These are phyloP conservation scores for Pammene fasciana DNA, from an alignment of 2,888 invertebrate species.

Conservation along the genomic window DNA sequence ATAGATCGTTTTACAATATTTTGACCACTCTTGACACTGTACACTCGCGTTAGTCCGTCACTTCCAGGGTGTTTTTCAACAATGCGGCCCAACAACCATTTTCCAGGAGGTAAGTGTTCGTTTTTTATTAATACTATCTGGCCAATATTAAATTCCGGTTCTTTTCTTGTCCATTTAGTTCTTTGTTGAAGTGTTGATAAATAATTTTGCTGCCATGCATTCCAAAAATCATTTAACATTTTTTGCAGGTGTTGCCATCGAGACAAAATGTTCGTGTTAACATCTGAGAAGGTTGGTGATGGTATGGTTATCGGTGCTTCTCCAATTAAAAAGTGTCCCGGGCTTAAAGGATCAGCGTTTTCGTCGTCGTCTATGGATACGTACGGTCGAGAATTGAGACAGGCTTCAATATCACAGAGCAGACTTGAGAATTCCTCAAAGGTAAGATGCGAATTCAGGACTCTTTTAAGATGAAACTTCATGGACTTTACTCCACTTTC, in stretches of 20 bases:
- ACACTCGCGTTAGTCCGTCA: constrained; percentile 13
- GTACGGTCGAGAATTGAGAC: not conserved
- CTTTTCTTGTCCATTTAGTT: not conserved
- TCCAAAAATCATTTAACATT: not conserved
- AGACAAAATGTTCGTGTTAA: not conserved
- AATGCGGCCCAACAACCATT: not conserved
- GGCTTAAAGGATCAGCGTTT: not conserved
- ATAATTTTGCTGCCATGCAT: not conserved
- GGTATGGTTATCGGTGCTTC: not conserved
- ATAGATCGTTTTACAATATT: constrained; percentile 15
- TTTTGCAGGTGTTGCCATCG: not conserved
- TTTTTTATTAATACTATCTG: not conserved
- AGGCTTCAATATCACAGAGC: constrained; percentile 11
- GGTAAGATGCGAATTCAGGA: constrained; percentile 8
- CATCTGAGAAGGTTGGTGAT: not conserved
- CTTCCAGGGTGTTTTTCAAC: constrained; percentile 11
- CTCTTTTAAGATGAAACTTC: constrained; percentile 17
- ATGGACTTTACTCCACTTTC: constrained; percentile 10
- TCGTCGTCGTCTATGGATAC: not conserved
- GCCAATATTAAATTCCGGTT: not conserved
- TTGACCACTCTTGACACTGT: constrained; percentile 22
- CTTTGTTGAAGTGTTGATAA: not conserved
- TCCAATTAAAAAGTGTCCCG: not conserved
- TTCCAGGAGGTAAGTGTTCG: not conserved
- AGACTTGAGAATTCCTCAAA: constrained; percentile 20